These are phyloP conservation scores for Ochropleura leucogaster DNA, from an alignment of 2,888 invertebrate species.

Conservation along the genomic window DNA sequence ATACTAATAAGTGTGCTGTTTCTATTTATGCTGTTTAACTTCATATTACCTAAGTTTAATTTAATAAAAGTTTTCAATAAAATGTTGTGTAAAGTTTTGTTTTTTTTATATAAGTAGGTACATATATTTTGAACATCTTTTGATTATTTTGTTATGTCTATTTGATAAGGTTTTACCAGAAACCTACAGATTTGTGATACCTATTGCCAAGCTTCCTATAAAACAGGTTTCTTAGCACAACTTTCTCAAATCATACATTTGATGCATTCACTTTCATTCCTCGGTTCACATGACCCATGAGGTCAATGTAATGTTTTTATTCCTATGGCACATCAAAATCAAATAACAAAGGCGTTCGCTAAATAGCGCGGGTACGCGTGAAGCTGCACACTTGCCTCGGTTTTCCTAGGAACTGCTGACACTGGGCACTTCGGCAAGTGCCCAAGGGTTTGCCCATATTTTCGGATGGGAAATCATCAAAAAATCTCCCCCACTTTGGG, in stretches of 20 bases:
- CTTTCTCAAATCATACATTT: constrained; percentile 19
- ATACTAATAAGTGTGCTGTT: not conserved
- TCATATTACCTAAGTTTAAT: constrained; percentile 26
- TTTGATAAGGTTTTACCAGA: not conserved
- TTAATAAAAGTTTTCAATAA: constrained; percentile 43
- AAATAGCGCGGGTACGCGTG: too few relatives aligned
- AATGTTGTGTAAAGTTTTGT: constrained; percentile 13
- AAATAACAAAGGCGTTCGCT: too few relatives aligned
- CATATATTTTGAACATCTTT: not conserved
- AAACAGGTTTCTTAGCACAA: constrained; percentile 23
- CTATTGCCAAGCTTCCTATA: not conserved
- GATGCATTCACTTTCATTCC: constrained; percentile 8
- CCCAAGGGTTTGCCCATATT: too few relatives aligned
- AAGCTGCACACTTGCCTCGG: too few relatives aligned
- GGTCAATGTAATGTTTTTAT: too few relatives aligned
- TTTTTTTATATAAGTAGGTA: constrained; percentile 31
- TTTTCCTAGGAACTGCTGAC: too few relatives aligned
- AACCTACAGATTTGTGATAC: not conserved
- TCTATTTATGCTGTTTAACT: constrained; percentile 18
- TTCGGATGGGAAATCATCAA: too few relatives aligned
- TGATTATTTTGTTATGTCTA: too few relatives aligned
- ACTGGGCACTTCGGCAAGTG: too few relatives aligned
- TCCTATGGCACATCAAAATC: too few relatives aligned
- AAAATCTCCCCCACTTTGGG: too few relatives aligned
- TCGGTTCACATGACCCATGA: constrained; percentile 3